These are phyloP conservation scores for Coluber constrictor DNA, from an alignment of 2,797 vertebrate genomes.

Conservation along the genomic window DNA sequence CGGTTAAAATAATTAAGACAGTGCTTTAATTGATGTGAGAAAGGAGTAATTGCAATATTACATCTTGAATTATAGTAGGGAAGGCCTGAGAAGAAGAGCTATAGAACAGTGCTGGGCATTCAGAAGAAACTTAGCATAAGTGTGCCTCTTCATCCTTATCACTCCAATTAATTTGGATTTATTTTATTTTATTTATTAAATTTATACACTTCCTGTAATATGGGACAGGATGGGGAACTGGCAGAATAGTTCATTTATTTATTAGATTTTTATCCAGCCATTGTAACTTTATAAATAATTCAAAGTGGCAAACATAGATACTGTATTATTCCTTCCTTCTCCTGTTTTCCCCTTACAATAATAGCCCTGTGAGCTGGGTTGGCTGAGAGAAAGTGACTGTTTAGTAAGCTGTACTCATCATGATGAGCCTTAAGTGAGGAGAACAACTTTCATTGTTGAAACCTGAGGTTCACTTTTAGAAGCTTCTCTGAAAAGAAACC, in stretches of 20 bases:
- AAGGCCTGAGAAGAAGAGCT: not conserved
- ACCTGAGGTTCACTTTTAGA: not conserved
- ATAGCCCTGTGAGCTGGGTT: not conserved
- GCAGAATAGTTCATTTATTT: not conserved
- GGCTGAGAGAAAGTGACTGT: not conserved
- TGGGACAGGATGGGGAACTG: not conserved
- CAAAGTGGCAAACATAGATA: not conserved
- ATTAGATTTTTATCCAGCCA: not conserved
- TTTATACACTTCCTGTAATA: not conserved
- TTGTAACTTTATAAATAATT: not conserved
- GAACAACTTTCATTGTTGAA: not conserved
- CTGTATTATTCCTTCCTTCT: not conserved
- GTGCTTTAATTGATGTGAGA: not conserved
- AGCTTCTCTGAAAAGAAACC: not conserved
- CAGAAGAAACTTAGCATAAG: not conserved
- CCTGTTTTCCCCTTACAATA: not conserved
- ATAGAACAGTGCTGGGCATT: not conserved
- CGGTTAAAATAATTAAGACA: not conserved
- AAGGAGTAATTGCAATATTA: not conserved
- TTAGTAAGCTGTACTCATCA: not conserved
- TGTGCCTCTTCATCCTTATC: too few relatives aligned
- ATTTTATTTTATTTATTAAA: not conserved
- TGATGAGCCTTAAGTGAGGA: not conserved
- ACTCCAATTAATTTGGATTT: not conserved
- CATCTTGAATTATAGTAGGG: not conserved